phyloP scores from a whole-genome alignment of 2,113 vertebrate genomes.

The Rhinolophus sinicus region DNA sequence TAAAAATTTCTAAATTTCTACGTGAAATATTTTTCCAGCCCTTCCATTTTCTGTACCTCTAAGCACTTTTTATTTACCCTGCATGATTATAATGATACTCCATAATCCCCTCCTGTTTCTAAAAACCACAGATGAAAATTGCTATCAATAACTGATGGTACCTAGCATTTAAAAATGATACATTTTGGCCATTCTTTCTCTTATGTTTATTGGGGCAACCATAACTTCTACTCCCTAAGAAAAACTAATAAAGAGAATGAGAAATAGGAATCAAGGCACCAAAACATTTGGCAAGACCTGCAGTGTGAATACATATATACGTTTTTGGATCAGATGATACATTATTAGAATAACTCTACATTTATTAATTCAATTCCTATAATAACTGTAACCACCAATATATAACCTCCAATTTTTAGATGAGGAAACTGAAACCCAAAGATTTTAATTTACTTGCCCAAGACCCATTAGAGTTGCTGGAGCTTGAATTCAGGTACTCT shows the following conservation, averaged over 20 bases:
- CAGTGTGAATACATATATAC: neutral
- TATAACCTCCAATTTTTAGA: neutral
- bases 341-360: neutral
- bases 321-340: neutral
- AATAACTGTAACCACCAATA: neutral
- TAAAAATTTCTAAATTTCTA: neutral
- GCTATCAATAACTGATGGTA: neutral
- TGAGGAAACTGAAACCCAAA: neutral
- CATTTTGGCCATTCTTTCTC: neutral
- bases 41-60: neutral
- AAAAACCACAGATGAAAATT: neutral
- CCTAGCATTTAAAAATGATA: neutral
- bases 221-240: neutral
- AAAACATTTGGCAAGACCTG: neutral
- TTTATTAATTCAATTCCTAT: neutral
- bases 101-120: neutral
- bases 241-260: neutral
- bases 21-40: neutral
- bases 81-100: neutral
- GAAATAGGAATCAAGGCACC: neutral
- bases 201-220: neutral
- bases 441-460: neutral
- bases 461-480: neutral
- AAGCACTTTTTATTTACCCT: neutral
- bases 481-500: neutral